These are phyloP conservation scores for Rotaria macrura DNA, from an alignment of 2,888 invertebrate species.

Conservation along the genomic window DNA sequence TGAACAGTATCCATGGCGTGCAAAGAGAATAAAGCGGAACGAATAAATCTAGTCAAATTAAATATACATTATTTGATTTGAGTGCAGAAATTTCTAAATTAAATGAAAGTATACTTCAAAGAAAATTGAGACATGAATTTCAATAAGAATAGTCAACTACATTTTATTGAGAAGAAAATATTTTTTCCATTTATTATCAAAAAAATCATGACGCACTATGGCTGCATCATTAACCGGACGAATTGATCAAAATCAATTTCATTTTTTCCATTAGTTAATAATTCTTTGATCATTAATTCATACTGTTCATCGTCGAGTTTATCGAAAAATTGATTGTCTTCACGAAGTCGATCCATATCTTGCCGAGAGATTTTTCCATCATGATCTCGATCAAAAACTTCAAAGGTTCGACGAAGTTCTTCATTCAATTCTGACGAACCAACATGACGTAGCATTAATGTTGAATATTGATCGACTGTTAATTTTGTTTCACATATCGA, in stretches of 20 bases:
- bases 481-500: background rate
- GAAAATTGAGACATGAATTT: too few relatives aligned
- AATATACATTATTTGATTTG: too few relatives aligned
- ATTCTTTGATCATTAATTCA: background rate
- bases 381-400: conserved; percentile 4
- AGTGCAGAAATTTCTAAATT: too few relatives aligned
- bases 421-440: background rate
- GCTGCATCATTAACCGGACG: background rate
- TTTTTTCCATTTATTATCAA: too few relatives aligned
- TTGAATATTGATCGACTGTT: background rate
- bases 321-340: background rate
- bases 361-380: background rate
- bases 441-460: background rate
- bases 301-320: background rate
- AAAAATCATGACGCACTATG: too few relatives aligned
- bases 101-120: too few relatives aligned
- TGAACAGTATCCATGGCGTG: too few relatives aligned
- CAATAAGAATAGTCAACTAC: too few relatives aligned
- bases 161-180: too few relatives aligned
- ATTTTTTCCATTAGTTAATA: background rate
- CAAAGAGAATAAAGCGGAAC: too few relatives aligned
- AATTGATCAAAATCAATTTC: background rate
- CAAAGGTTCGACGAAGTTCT: background rate
- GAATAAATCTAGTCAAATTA: too few relatives aligned
- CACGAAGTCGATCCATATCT: background rate